A percentile compares a stretch with the other conserved stretches of the same genome.
These are phyloP conservation scores for Lytechinus pictus DNA, from an alignment of 35 echinoderm and acorn worm genomes.

Conservation along the genomic window DNA sequence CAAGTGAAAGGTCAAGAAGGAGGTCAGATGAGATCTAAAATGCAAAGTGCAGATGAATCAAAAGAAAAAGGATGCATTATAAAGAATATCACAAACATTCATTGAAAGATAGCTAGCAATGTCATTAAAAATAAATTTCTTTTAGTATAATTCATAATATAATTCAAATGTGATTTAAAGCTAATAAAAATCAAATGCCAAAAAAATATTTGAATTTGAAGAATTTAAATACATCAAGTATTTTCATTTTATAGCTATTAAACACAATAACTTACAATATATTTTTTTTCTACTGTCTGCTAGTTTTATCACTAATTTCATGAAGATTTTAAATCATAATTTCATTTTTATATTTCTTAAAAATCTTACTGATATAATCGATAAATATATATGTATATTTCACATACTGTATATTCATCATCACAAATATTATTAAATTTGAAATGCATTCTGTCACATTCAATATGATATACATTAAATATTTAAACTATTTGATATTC, in stretches of 20 bases:
- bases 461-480: not conserved
- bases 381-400: too few species aligned
- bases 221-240: too few species aligned
- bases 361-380: too few species aligned
- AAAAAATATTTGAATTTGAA: too few species aligned
- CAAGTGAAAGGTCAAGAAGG: not conserved
- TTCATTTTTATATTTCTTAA: not conserved
- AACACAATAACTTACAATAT: too few species aligned
- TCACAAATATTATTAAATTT: not conserved
- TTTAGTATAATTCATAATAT: not conserved
- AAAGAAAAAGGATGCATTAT: conserved; percentile 6
- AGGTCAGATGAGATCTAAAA: not conserved
- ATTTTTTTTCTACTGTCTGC: too few species aligned
- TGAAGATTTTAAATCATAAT: not conserved
- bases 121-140: not conserved
- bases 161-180: too few species aligned
- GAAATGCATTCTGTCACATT: not conserved
- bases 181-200: too few species aligned
- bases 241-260: too few species aligned
- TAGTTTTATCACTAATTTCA: not conserved
- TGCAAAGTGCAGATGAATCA: conserved; percentile 9
- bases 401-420: too few species aligned
- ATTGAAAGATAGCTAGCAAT: conserved; percentile 13
- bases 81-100: conserved; percentile 5
- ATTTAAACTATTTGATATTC: not conserved